These are phyloP conservation scores for Colinus virginianus DNA, from an alignment of 2,113 vertebrate species.

Conservation along the genomic window DNA sequence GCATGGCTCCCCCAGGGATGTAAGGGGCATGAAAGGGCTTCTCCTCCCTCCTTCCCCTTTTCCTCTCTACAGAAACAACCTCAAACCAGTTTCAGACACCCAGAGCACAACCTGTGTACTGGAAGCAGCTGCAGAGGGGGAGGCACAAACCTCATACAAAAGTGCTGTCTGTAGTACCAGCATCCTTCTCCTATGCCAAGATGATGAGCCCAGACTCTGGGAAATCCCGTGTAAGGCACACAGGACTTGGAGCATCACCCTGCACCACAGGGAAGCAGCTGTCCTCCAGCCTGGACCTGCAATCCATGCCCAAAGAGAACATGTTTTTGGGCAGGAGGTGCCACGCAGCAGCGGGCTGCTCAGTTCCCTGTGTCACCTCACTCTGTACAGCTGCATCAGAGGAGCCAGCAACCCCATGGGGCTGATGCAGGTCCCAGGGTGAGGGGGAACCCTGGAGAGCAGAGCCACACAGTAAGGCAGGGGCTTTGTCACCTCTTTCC, in stretches of 20 bases:
- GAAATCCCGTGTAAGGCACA: accelerated
- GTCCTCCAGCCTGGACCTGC: accelerated
- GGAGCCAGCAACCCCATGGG: accelerated
- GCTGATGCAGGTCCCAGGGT: not conserved
- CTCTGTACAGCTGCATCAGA: not conserved
- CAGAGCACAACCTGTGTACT: not conserved
- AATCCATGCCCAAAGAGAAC: accelerated
- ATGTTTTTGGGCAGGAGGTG: not conserved
- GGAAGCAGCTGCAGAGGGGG: not conserved
- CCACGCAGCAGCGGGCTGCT: not conserved
- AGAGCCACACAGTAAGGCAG: not conserved
- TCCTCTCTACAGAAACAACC: not conserved
- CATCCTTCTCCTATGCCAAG: not conserved
- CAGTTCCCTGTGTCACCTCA: accelerated
- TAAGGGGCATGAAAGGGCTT: not conserved
- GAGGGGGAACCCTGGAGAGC: not conserved
- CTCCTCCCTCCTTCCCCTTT: not conserved
- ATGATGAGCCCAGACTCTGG: not conserved
- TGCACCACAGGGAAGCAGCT: accelerated
- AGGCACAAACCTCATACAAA: not conserved
- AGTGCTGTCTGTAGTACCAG: not conserved
- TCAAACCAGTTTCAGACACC: not conserved
- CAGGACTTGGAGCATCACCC: accelerated
- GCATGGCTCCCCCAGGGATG: not conserved
- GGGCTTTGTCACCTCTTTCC: not conserved